Evolutionary conservation across 2,113 vertebrate species (phyloP).

Genomic region (Synodontis membranacea): DNA sequence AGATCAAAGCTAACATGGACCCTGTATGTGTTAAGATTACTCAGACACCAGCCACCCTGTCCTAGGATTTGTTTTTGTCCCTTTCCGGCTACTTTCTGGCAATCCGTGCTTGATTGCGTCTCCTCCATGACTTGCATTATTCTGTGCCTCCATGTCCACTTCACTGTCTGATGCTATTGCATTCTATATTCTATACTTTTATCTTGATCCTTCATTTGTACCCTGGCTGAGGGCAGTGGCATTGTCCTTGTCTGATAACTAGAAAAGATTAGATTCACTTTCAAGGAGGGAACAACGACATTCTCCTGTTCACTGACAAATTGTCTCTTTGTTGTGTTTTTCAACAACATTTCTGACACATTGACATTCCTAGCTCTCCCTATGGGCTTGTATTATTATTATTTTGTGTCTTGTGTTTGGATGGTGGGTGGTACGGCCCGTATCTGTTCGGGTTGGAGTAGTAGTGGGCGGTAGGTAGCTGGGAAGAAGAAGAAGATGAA

Average conservation of each 20-base stretch:
- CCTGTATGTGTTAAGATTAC: background rate
- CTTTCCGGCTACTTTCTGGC: background rate
- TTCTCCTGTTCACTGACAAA: background rate
- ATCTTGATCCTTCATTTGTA: background rate
- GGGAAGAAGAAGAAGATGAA: background rate
- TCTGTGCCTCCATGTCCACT: background rate
- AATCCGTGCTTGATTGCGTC: background rate
- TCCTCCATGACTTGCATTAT: background rate
- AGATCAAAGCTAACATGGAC: background rate
- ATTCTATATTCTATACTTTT: background rate
- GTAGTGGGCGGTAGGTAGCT: too few species aligned
- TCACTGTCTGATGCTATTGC: background rate
- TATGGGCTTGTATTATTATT: too few species aligned
- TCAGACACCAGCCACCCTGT: background rate
- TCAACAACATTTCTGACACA: too few species aligned
- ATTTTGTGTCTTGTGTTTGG: background rate
- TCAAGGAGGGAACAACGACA: background rate
- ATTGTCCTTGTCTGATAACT: background rate
- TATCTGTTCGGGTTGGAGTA: background rate
- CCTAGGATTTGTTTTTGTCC: background rate
- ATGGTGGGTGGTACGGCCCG: too few species aligned
- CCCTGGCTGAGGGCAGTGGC: background rate
- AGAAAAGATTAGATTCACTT: background rate
- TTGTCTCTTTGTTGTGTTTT: too few species aligned
- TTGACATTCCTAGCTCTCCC: too few species aligned